phyloP scores from a whole-genome alignment of 2,888 invertebrate genomes.

The Andrena marginata region DNA sequence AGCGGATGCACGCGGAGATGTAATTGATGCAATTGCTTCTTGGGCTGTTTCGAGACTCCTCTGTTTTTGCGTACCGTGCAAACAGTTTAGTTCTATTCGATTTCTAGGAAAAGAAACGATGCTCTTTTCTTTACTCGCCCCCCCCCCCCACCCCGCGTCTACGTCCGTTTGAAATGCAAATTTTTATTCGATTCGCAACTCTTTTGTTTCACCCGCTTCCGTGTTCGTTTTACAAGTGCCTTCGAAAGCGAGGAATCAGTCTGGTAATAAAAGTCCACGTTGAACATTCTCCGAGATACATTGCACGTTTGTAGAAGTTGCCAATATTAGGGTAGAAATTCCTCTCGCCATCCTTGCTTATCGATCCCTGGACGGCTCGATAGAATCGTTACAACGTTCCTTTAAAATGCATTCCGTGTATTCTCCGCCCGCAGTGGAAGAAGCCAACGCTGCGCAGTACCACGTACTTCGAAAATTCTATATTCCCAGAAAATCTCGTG shows the following conservation, averaged over 20 bases:
- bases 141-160: background rate
- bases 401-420: conserved; percentile 17
- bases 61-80: background rate
- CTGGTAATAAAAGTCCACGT: background rate
- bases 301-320: background rate
- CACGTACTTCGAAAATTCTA: background rate
- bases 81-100: background rate
- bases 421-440: background rate
- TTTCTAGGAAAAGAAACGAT: background rate
- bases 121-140: background rate
- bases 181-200: conserved; percentile 16
- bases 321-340: conserved; percentile 24
- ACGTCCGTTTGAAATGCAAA: conserved; percentile 21
- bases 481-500: background rate
- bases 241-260: background rate
- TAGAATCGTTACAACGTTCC: conserved; percentile 44
- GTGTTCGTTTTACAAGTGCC: background rate
- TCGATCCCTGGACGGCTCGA: conserved; percentile 37
- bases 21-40: conserved; percentile 8
- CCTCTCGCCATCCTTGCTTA: conserved; percentile 36
- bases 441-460: background rate
- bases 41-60: no score
- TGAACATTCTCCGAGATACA: background rate
- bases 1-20: background rate
- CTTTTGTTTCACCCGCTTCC: background rate